Conservation (phyloP, 2,113 vertebrate species). For the Gobius niger region DNA sequence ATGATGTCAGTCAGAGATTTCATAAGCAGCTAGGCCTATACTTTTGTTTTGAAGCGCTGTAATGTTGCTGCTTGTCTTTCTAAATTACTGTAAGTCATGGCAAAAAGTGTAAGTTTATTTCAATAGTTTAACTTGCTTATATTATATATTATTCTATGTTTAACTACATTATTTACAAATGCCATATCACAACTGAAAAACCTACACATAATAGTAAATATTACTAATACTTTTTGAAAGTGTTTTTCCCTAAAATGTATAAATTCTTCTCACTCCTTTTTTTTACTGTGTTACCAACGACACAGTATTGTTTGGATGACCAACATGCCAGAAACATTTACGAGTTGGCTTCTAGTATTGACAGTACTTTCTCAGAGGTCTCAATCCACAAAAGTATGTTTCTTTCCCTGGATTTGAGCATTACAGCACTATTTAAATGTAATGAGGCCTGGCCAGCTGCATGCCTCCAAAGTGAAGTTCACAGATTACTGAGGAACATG, state of each 20-base stretch:
- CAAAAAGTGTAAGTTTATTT: too few relatives aligned
- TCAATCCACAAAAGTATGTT: neutral
- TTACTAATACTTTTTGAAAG: too few relatives aligned
- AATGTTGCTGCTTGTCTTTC: too few relatives aligned
- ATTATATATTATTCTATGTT: too few relatives aligned
- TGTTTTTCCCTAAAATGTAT: neutral
- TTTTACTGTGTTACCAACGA: slow-evolving; percentile 16
- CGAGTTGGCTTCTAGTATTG: slow-evolving; percentile 21
- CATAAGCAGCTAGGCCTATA: neutral
- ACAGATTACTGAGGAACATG: slow-evolving; percentile 32
- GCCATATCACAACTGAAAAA: too few relatives aligned
- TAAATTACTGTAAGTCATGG: too few relatives aligned
- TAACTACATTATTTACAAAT: too few relatives aligned
- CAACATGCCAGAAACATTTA: slow-evolving; percentile 14
- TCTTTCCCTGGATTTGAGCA: neutral
- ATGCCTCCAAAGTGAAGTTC: slow-evolving; percentile 25
- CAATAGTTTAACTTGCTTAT: too few relatives aligned
- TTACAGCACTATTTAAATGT: slow-evolving; percentile 13
- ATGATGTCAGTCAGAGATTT: slow-evolving; percentile 26
- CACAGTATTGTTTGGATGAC: slow-evolving; percentile 29
- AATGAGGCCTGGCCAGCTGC: slow-evolving; percentile 40
- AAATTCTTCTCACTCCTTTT: slow-evolving; percentile 36
- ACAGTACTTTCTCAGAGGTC: slow-evolving; percentile 17
- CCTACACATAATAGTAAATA: too few relatives aligned
- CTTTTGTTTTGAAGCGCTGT: too few relatives aligned